Percentiles rank a stretch among this genome's conserved stretches.
These are phyloP conservation scores for Drosophila burlai DNA, from an alignment of 1,140 invertebrate species.

Conservation along the genomic window DNA sequence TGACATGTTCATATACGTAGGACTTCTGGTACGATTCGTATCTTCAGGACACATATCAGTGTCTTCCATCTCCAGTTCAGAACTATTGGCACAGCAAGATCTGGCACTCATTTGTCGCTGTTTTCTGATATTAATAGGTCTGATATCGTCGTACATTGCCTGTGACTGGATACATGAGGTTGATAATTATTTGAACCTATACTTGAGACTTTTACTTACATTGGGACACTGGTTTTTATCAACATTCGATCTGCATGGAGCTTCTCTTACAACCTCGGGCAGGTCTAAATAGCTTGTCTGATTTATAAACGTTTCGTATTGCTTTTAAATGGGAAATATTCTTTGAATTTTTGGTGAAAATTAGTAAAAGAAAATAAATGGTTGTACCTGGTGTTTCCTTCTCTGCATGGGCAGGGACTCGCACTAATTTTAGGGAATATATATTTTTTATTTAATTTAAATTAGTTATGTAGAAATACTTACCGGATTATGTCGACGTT, in stretches of 20 bases:
- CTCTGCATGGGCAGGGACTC: not conserved
- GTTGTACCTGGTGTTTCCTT: conserved; percentile 5
- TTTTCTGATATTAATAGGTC: not conserved
- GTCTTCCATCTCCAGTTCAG: not conserved
- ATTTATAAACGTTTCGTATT: conserved; percentile 19
- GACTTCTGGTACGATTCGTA: not conserved
- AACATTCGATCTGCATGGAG: not conserved
- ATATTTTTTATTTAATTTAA: not conserved
- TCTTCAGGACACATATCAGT: not conserved
- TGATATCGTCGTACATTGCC: not conserved
- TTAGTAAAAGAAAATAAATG: no score
- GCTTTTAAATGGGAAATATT: not conserved
- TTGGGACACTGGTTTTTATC: not conserved
- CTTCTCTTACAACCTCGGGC: not conserved
- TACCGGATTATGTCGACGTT: not conserved
- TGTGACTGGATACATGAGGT: not conserved
- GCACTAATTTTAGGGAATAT: not conserved
- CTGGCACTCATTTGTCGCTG: not conserved
- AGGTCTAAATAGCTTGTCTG: conserved; percentile 30
- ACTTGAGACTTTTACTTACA: conserved; percentile 7
- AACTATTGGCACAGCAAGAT: not conserved
- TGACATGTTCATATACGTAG: not conserved
- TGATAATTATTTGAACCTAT: no score
- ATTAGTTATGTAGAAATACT: not conserved
- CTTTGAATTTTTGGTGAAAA: no score